Evolutionary conservation across 2,113 vertebrate genomes (phyloP).

Genomic region (Aix galericulata): DNA sequence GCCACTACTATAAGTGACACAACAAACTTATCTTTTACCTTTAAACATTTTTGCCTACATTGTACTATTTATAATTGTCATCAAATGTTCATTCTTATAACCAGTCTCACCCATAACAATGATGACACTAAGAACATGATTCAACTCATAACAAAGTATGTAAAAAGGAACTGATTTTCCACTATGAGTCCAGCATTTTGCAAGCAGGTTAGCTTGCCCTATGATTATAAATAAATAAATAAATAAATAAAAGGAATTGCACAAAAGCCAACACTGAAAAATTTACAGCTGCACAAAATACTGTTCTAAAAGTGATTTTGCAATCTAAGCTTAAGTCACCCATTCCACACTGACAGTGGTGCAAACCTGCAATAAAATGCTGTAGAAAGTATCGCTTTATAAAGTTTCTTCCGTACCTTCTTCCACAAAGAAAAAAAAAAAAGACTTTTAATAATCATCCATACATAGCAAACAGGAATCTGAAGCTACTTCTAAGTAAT

Average conservation of each 20-base stretch:
- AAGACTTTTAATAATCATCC: background rate
- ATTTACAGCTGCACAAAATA: background rate
- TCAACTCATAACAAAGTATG: background rate
- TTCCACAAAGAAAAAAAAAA: background rate
- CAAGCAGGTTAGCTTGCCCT: background rate
- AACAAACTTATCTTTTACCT: background rate
- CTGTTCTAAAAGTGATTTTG: background rate
- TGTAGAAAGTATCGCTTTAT: background rate
- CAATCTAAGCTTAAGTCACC: background rate
- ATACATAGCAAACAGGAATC: background rate
- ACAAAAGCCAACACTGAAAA: background rate
- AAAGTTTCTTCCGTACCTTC: background rate
- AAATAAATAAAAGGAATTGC: background rate
- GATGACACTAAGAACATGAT: background rate
- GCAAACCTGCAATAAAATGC: background rate
- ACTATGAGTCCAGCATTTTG: background rate
- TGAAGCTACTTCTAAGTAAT: background rate
- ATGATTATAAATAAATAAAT: background rate
- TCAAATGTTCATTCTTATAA: background rate
- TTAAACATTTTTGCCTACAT: background rate
- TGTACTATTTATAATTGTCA: background rate
- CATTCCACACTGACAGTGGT: background rate
- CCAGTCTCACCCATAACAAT: background rate
- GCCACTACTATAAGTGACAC: background rate
- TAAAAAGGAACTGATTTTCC: background rate